phyloP scores from a whole-genome alignment of 2,113 vertebrate species.

The Cavia porcellus region DNA sequence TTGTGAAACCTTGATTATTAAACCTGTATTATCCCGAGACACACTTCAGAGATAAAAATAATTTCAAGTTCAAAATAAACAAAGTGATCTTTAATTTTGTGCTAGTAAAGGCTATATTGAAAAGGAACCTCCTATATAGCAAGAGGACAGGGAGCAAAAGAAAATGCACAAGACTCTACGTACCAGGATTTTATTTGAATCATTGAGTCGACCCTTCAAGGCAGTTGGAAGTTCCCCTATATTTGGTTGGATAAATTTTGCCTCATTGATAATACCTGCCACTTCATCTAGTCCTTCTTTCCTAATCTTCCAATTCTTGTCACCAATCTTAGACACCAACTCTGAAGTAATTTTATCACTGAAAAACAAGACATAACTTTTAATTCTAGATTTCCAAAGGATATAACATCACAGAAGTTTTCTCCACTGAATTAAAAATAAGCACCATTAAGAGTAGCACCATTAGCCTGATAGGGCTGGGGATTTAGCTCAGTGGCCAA shows the following conservation, averaged over 20 bases:
- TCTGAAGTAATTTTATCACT: conserved; percentile 97
- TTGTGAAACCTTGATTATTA: conserved; percentile 55
- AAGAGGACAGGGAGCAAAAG: not conserved
- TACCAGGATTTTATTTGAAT: conserved; percentile 99
- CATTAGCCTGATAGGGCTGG: too few relatives aligned
- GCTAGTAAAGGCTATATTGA: not conserved
- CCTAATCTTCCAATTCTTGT: conserved; percentile 99
- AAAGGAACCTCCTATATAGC: not conserved
- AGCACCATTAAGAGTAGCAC: not conserved
- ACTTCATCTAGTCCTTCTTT: conserved; percentile 98
- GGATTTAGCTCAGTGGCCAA: too few relatives aligned
- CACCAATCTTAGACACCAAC: conserved; percentile 95
- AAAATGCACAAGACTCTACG: conserved; percentile 50
- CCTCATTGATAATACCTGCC: conserved; percentile 94
- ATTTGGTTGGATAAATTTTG: conserved; percentile 96
- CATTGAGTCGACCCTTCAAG: conserved; percentile 94
- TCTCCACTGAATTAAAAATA: conserved; percentile 38
- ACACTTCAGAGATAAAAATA: conserved; percentile 52
- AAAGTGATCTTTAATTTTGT: conserved; percentile 26
- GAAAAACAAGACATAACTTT: conserved; percentile 66
- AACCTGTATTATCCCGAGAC: conserved; percentile 9
- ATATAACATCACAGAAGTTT: not conserved
- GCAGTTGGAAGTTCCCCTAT: conserved; percentile 96
- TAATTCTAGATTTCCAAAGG: conserved; percentile 25
- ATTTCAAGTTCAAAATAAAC: conserved; percentile 61